Evolutionary conservation across 2,888 invertebrate species (phyloP), one percentile per base, ranked within the genome.

Genomic region (Eupeodes luniger): DNA sequence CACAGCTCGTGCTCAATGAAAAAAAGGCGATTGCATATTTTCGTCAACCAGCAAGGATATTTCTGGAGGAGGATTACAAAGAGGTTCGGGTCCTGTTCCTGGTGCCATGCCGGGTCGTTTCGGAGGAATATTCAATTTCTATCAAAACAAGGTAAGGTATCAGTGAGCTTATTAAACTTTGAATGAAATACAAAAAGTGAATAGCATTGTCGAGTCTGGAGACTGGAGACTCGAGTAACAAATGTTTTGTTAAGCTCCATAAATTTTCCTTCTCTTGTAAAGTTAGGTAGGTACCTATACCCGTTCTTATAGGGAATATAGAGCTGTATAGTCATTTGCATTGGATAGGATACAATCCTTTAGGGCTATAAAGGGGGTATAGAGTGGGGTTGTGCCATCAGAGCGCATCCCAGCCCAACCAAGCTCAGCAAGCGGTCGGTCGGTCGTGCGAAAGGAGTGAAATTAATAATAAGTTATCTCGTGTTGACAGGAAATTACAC

Each of bases 401-500:
- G 40, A 5, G 40, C 40, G 34, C 4, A 9, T 4, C 27, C 27
- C 27, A 59, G n/a, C 34, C 4, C 59, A 59, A 78, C 44, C 53
- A 81, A 67, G 19, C 11, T n/a, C 0, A 12, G 16, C 70, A 36
- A 53, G 34, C 78, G 76, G 83, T 83, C 79, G 53, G 69, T 51
- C 78, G 76, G 83, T 83, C 77, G 64, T 78, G 78, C 81, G 87
- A 87, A 85, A 81, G 82, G 89, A 87, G 81, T 85, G 83, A 85
- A 90, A 90, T 90, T 90, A 90, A 90, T 90, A 90, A 90, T 90
- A 84, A 89, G 89, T 90, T 90, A 90, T 90, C 90, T 90, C 83
- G 89, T 77, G 90, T 89, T 90, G 90, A 90, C 90, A 90, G 90
- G 90, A 90, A 90, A 90, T 90, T 90, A 90, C 90, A 90, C 90